A percentile compares a stretch with the other conserved stretches of the same genome.
Conservation (phyloP, 2,888 invertebrate species). For the Quadriops clusia region DNA sequence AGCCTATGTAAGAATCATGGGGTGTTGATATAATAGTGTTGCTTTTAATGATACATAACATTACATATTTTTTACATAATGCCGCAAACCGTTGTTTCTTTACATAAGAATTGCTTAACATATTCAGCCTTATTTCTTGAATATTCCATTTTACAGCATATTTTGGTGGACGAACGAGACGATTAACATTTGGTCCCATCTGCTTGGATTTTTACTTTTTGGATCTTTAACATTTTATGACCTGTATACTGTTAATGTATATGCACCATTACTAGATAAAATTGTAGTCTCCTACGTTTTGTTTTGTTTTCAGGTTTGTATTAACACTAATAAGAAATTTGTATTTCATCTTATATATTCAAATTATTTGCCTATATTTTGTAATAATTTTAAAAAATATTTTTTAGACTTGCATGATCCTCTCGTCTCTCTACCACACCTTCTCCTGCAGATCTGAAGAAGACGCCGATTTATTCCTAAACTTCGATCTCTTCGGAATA, state of each 20-base stretch:
- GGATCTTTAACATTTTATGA: slow-evolving; percentile 75
- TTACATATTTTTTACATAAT: background rate
- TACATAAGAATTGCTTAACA: too few relatives aligned
- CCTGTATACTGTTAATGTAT: slow-evolving; percentile 62
- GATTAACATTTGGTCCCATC: slow-evolving; percentile 94
- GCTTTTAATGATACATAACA: background rate
- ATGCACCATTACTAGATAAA: slow-evolving; percentile 72
- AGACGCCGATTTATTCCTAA: slow-evolving; percentile 75
- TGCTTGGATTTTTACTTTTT: slow-evolving; percentile 77
- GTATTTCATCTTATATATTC: too few relatives aligned
- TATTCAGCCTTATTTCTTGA: slow-evolving; percentile 12
- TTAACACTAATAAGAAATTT: too few relatives aligned
- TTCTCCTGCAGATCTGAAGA: slow-evolving; percentile 86
- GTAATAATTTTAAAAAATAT: slow-evolving; percentile 13
- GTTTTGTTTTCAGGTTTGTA: slow-evolving; percentile 74
- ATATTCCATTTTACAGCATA: slow-evolving; percentile 48
- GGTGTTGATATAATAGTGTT: background rate
- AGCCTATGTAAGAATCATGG: background rate
- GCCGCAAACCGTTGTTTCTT: too few relatives aligned
- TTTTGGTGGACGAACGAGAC: slow-evolving; percentile 98
- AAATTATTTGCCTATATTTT: slow-evolving; percentile 5
- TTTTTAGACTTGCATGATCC: slow-evolving; percentile 80
- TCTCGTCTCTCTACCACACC: slow-evolving; percentile 87
- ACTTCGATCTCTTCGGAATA: slow-evolving; percentile 87
- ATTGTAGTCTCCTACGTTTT: slow-evolving; percentile 72